Conservation (phyloP, 2,888 invertebrate species). For the Morinoia aosen region DNA sequence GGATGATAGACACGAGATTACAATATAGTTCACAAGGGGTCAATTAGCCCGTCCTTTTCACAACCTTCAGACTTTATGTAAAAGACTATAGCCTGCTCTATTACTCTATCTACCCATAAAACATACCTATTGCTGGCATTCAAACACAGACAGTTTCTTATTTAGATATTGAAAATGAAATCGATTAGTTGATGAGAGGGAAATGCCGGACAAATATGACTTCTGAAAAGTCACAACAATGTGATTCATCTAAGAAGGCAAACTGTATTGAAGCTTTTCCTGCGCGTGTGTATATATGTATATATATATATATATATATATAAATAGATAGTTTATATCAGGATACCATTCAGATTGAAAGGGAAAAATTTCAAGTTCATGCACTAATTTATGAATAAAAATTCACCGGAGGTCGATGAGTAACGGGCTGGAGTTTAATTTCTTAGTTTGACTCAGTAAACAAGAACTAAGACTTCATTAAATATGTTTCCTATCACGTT, state of each 20-base stretch:
- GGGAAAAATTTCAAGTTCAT: neutral
- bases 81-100: neutral
- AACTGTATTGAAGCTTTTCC: constrained; percentile 46
- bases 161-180: neutral
- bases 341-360: neutral
- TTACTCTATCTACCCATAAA: neutral
- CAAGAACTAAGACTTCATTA: neutral
- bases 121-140: neutral
- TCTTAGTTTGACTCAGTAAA: neutral
- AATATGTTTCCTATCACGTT: neutral
- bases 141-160: neutral
- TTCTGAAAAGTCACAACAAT: neutral
- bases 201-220: neutral
- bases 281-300: too few relatives aligned
- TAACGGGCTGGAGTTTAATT: neutral
- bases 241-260: neutral
- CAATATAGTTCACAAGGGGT: neutral
- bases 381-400: neutral
- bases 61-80: neutral
- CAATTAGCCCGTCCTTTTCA: neutral
- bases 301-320: constrained; percentile 32
- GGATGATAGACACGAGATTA: neutral
- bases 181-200: neutral
- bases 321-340: neutral
- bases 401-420: neutral